Evolutionary conservation across 2,113 vertebrate species (phyloP).

Genomic region (Pampusana beccarii): DNA sequence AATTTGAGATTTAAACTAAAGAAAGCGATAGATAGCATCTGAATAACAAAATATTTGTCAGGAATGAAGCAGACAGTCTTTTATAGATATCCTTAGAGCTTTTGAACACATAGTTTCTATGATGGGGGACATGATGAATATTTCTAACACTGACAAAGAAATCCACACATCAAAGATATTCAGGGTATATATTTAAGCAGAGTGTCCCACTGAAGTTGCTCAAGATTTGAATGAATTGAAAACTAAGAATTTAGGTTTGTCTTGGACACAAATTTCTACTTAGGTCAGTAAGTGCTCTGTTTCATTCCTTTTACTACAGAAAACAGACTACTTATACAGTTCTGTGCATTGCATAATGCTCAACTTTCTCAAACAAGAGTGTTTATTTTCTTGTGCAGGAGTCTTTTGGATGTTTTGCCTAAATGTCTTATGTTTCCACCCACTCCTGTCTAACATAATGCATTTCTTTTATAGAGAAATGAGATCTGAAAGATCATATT

Average conservation of each 20-base stretch:
- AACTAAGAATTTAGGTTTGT: neutral
- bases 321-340: neutral
- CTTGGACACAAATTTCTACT: neutral
- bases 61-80: neutral
- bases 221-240: neutral
- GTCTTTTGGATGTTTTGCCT: conserved; percentile 14
- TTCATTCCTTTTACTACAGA: neutral
- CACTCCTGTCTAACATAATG: conserved; percentile 20
- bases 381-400: conserved; percentile 29
- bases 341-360: neutral
- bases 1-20: neutral
- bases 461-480: conserved; percentile 8
- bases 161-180: neutral
- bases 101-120: neutral
- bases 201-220: neutral
- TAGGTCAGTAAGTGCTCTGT: neutral
- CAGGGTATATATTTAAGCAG: neutral
- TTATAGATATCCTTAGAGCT: neutral
- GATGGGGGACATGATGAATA: neutral
- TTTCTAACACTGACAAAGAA: neutral
- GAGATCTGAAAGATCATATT: neutral
- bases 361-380: neutral
- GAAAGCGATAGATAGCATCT: neutral
- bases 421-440: conserved; percentile 16
- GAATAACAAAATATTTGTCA: neutral